These are phyloP conservation scores for Aplidium turbinatum DNA, from an alignment of 23 tunicate species.

Conservation along the genomic window DNA sequence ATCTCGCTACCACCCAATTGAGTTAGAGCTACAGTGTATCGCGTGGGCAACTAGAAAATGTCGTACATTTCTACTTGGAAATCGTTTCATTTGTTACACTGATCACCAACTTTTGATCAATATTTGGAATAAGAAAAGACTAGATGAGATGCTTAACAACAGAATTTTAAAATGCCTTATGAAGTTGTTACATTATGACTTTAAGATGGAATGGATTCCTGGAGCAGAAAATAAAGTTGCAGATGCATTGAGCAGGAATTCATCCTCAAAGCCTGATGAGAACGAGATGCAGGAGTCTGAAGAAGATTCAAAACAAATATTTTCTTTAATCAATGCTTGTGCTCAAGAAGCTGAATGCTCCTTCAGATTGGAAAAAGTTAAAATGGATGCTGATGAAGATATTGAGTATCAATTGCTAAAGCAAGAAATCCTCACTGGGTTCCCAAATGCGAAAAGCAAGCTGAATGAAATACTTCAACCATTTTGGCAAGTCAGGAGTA, in stretches of 20 bases:
- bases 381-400: too few relatives aligned
- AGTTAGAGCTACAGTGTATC: conserved; percentile 4
- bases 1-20: conserved; percentile 9
- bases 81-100: neutral
- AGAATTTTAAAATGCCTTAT: conserved; percentile 17
- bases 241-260: neutral
- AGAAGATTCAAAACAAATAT: too few relatives aligned
- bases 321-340: too few relatives aligned
- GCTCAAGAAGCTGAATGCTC: too few relatives aligned
- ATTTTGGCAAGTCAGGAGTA: too few relatives aligned
- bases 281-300: too few relatives aligned
- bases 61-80: conserved; percentile 3
- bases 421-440: too few relatives aligned
- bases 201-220: conserved; percentile 7
- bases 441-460: too few relatives aligned
- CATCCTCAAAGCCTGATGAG: neutral
- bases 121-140: conserved; percentile 9
- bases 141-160: neutral
- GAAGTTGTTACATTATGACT: conserved; percentile 14
- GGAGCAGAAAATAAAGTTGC: neutral
- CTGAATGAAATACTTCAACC: too few relatives aligned
- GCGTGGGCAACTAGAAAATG: conserved; percentile 19
- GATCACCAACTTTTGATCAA: conserved; percentile 17
- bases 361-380: too few relatives aligned
- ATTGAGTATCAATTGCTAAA: too few relatives aligned